Base-by-base conservation (phyloP, 2,797 vertebrate species). In the Stomatorhinus walkeri region DNA sequence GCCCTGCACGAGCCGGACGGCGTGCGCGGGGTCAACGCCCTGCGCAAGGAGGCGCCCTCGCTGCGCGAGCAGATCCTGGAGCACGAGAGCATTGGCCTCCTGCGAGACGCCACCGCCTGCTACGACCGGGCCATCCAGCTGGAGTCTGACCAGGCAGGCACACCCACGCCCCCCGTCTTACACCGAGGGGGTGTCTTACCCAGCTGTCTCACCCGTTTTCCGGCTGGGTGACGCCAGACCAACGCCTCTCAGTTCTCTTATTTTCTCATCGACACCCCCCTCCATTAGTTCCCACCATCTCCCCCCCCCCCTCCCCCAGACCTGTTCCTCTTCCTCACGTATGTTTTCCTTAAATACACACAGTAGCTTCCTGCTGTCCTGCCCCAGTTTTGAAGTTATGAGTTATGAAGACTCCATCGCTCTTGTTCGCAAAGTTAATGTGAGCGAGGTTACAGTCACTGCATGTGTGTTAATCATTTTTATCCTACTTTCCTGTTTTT, bases 1-100 rank as follows among this genome's bases (percentile, higher is more conserved):
- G 98, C 98, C 16, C 98, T 99, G 98, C 97, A 99, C 0, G 98
- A 99, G 92, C 97, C 98, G 0, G 98, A 99, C 88, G 98, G 98
- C 1, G 98, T 99, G 87, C 97, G 97, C 43, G 98, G 98, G 0
- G 98, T 98, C 22, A 99, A 98, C 0, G 97, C 98, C 79, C 94
- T 99, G 92, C 95, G 98, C 90, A 97, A 97, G 91, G 98, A 98
- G 90, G 98, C 98, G 89, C 97, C 98, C 0, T 98, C 98, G 5
- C 95, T 99, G n/a, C 96, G 97, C 90, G 98, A 99, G 85, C 98
- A 99, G 93, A 99, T 99, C 89, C 95, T 99, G 83, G 98, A 99
- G 89, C 98, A 99, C 0, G 98, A 99, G 93, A 99, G 98, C 90
- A 99, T 98, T 84, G 98, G 98, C 5, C 94, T 99, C 87, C 94